Evolutionary conservation across 2,797 vertebrate species (phyloP).

Genomic region (Novumbra hubbsi): DNA sequence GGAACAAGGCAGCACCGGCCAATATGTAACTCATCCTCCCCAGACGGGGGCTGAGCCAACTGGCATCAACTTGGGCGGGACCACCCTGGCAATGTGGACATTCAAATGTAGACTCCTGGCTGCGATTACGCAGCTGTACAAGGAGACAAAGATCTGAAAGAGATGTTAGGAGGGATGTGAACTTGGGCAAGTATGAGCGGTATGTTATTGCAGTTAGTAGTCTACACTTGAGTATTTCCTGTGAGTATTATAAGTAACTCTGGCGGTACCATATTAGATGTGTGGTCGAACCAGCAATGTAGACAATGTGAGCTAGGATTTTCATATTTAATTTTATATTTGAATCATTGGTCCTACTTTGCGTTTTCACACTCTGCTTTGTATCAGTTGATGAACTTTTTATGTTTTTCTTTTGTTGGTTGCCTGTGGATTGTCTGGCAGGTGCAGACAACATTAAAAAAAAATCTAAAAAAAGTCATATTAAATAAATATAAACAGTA

Average conservation of each 20-base stretch:
- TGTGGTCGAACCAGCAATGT: not conserved
- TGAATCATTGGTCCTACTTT: not conserved
- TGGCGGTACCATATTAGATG: not conserved
- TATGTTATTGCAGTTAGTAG: slow-evolving; percentile 7
- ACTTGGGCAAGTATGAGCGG: not conserved
- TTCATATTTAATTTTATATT: too few species aligned
- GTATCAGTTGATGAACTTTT: not conserved
- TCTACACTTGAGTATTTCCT: not conserved
- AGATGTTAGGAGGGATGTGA: slow-evolving; percentile 8
- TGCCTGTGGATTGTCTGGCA: not conserved
- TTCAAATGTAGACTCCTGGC: too few species aligned
- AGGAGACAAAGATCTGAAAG: not conserved
- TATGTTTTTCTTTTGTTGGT: not conserved
- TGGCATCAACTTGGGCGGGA: too few species aligned
- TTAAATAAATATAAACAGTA: too few species aligned
- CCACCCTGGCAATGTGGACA: too few species aligned
- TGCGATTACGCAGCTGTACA: too few species aligned
- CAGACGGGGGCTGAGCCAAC: too few species aligned
- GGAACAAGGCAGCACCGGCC: too few species aligned
- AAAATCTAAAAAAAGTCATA: not conserved
- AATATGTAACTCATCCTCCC: too few species aligned
- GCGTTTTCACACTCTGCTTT: not conserved
- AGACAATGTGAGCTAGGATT: not conserved
- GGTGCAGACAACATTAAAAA: not conserved
- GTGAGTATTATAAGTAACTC: not conserved